Evolutionary conservation across 2,888 invertebrate genomes (phyloP), one percentile per base, ranked within the genome.

Genomic region (Noctua comes): DNA sequence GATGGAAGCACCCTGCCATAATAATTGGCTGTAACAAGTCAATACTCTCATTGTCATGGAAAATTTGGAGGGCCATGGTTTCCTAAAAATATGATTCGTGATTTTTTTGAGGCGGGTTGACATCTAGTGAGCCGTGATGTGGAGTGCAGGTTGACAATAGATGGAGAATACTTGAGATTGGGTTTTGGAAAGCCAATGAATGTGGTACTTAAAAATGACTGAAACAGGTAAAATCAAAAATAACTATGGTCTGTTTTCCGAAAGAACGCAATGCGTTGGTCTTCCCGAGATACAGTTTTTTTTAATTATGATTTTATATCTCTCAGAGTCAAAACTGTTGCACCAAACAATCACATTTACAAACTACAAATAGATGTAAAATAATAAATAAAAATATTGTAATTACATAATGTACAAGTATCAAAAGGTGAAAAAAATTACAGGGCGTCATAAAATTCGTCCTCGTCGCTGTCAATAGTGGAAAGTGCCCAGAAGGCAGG

Each of bases 11-110:
- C 79, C 74, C 36, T 59, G 43, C 40, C 76, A 72, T 62, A 87
- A 85, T 85, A 87, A 85, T 85, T 85, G 85, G 65, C 81, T 51
- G 88, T 69, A 75, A 87, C 88, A 76, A 87, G 48, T 85, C 85
- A 80, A 87, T 85, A 80, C 64, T 68, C 46, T 65, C 72, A 73
- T 84, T 86, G 84, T 84, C 64, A 84, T 84, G 43, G 57, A 76
- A 69, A 75, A 80, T 54, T 72, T 71, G 31, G n/a, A 80, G 81
- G 72, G 71, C 36, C 36, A 85, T 76, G 62, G 68, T 62, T 65
- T 62, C 59, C 21, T 18, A 59, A 64, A 64, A 72, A 73, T 43
- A 62, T 73, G 16, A 51, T 70, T 76, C 36, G 68, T 73, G 65
- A 7, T 74, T 74, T 84, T 71, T 72, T 71, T 77, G 62, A 70